A percentile compares a stretch with the other conserved stretches of the same genome.
These are phyloP conservation scores for Dynastes tityus DNA, from an alignment of 2,888 invertebrate species.

Conservation along the genomic window DNA sequence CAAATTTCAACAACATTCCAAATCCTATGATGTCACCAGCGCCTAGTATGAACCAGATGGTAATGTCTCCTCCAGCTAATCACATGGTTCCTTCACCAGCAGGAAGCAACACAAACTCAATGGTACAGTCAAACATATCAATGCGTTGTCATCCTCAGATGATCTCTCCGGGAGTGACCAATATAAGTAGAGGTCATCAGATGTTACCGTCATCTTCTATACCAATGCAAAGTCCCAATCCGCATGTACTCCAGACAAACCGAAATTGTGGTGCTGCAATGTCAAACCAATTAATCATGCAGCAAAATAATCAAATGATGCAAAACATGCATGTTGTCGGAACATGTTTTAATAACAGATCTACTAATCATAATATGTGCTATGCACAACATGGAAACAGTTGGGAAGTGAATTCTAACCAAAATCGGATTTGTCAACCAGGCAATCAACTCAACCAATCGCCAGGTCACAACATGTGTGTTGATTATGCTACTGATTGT, in stretches of 20 bases:
- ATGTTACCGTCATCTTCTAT: conserved; percentile 56
- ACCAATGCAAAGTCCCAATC: conserved; percentile 58
- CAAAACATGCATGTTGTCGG: conserved; percentile 53
- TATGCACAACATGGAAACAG: conserved; percentile 62
- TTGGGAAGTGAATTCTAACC: conserved; percentile 61
- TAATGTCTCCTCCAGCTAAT: conserved; percentile 59
- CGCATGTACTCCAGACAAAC: conserved; percentile 51
- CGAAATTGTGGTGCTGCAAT: conserved; percentile 52
- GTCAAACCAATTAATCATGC: conserved; percentile 49
- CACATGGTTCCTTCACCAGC: conserved; percentile 61
- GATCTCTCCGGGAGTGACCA: conserved; percentile 58
- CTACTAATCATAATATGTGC: conserved; percentile 60
- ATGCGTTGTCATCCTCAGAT: conserved; percentile 63
- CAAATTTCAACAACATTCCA: conserved; percentile 56
- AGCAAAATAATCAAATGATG: conserved; percentile 51
- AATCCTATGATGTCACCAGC: conserved; percentile 56
- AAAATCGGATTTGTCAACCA: conserved; percentile 58
- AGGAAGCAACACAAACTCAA: conserved; percentile 59
- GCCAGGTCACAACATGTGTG: conserved; percentile 58
- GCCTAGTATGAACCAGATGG: conserved; percentile 61
- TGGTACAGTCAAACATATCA: conserved; percentile 59
- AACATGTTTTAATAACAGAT: conserved; percentile 60
- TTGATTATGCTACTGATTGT: conserved; percentile 59
- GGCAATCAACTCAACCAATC: conserved; percentile 52
- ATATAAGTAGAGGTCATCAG: conserved; percentile 48